Evolutionary conservation across 2,888 invertebrate species (phyloP), one percentile per base, ranked within the genome.

Genomic region (Blastobasis lacticolella): DNA sequence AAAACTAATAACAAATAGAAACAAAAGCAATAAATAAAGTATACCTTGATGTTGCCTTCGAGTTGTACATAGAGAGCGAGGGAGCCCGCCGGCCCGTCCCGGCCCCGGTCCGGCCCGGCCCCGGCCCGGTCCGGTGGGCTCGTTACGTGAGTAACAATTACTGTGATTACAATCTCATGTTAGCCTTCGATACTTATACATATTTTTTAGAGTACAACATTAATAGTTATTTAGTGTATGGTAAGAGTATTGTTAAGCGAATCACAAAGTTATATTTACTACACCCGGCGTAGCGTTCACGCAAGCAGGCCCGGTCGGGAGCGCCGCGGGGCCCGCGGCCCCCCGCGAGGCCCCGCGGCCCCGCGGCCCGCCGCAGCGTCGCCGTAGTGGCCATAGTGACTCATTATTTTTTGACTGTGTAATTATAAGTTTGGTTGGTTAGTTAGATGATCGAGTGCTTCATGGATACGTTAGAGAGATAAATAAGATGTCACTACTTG

Each of bases 131-230:
- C 45, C 36, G 42, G 81, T 84, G 83, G 86, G 86, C 85, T 82
- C 79, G 84, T 85, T 85, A 86, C 84, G 83, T 83, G 80, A 77
- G 83, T 80, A 84, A 86, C 82, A 81, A 83, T 79, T 82, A 87
- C 87, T 87, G 87, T 88, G 87, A 88, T 88, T 85, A 81, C 79
- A 87, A 82, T 86, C 84, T 86, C 84, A 85, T 81, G 81, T 82
- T 87, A 88, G 87, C 87, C 87, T 88, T 88, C 87, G 81, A 86
- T 85, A 86, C 86, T 87, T 86, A 87, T 87, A 87, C 87, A 87
- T 87, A 87, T 87, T 86, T 87, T 88, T 86, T 86, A 87, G 87
- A 87, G 87, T 87, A 88, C 86, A 87, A 88, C 87, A 85, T 88
- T 87, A 23, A 87, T 83, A 84, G 85, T 85, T 85, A 86, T 85